Evolutionary conservation across 2,797 vertebrate genomes (phyloP), one percentile per base, ranked within the genome.

Genomic region (Rhabdophis nuchalis): DNA sequence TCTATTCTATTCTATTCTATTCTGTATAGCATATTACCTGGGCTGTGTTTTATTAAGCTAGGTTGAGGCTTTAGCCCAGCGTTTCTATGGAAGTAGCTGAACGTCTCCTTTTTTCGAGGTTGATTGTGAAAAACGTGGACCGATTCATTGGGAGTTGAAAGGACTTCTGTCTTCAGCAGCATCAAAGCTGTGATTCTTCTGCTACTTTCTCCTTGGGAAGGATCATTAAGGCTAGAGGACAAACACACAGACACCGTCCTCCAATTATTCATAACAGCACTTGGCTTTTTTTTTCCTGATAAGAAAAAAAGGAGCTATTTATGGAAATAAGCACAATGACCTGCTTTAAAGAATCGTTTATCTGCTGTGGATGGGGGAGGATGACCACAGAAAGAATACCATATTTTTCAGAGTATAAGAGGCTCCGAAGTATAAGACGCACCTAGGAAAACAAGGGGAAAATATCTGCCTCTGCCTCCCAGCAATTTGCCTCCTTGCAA

Each of bases 261-360:
- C 95, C 60, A 94, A 88, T 89, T 92, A 1, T 94, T 93, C 95
- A 93, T 93, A 50, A 89, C 23, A 95, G 91, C 93, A 94, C 91
- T 94, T 95, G 77, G 32, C 95, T 92, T 90, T 95, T 77, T 58
- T 6, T 52, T 41, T 82, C 18, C 93, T 89, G 94, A 96, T 94
- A 89, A 93, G 93, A 93, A 95, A 94, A 95, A 94, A 95, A 95
- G 86, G 93, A 94, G 93, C 94, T 96, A 95, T 96, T 96, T 96
- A 92, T 96, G 96, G 96, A 94, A 95, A 96, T 93, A 94, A 95
- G 91, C 94, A 96, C 95, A 94, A 93, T 96, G 95, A 96, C 96
- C 95, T 96, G 95, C 94, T 96, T 96, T 95, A 96, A 86, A 56
- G 14, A 53, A 96, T 92, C 94, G 94, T 94, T 95, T 77, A 41